These are phyloP conservation scores for Rhingia rostrata DNA, from an alignment of 2,888 invertebrate species.

Conservation along the genomic window DNA sequence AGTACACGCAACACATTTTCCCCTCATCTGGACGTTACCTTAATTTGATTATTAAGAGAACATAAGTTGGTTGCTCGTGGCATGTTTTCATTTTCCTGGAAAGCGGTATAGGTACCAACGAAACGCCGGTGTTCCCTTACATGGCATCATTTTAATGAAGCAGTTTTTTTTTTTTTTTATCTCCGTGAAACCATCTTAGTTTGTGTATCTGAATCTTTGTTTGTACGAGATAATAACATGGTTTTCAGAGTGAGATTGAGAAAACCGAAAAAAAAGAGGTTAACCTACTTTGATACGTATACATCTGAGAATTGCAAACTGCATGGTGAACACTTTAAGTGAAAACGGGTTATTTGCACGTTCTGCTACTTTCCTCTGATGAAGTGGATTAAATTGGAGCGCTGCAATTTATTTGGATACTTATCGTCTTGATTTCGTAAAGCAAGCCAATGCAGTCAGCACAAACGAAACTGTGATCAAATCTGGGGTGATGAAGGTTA, in stretches of 20 bases:
- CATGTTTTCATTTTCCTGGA: background rate
- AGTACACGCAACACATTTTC: background rate
- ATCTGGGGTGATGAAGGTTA: too few relatives aligned
- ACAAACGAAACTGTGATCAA: too few relatives aligned
- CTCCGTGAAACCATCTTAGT: constrained; percentile 54
- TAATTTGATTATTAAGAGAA: background rate
- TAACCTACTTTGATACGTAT: constrained; percentile 32
- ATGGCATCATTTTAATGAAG: too few relatives aligned
- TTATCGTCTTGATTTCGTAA: too few relatives aligned
- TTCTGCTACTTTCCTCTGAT: constrained; percentile 9
- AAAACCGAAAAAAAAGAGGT: background rate
- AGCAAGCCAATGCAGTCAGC: too few relatives aligned
- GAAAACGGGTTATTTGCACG: constrained; percentile 40
- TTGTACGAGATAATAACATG: constrained; percentile 50
- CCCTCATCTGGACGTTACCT: background rate
- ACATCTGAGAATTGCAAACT: constrained; percentile 36
- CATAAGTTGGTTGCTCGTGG: background rate
- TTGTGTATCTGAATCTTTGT: constrained; percentile 33
- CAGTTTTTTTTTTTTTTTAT: constrained; percentile 26
- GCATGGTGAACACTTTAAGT: constrained; percentile 32
- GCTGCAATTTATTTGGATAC: too few relatives aligned
- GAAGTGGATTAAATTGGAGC: background rate
- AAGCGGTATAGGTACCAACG: too few relatives aligned
- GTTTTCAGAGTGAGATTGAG: constrained; percentile 25
- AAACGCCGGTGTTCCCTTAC: too few relatives aligned